Evolutionary conservation across 1,140 invertebrate species (phyloP), one percentile per base, ranked within the genome.

Genomic region (Mycetomoellerius zeteki): DNA sequence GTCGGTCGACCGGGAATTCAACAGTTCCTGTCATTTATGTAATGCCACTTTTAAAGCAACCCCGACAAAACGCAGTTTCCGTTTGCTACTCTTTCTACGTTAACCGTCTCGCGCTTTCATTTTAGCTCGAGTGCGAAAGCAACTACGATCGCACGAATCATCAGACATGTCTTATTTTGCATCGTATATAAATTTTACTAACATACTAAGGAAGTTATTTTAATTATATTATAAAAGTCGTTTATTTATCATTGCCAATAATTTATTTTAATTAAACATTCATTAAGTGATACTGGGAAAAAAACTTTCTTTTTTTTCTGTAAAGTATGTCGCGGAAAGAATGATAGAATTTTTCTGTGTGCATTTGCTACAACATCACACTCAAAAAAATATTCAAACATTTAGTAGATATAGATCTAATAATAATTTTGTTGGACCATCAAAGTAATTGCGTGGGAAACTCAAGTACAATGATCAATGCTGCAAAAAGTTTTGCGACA

Each of bases 11-110:
- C n/a, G 69, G 65, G 80, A 84, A 84, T 75, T 82, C 37, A 75
- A n/a, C 80, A 84, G 80, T 84, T 84, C 80, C 80, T 84, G 80
- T 75, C 54, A 60, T 75, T 84, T 84, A 82, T 47, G 67, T 21
- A 84, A 73, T 27, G 37, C 67, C n/a, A 16, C 62, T 75, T 75
- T 73, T 47, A 60, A 30, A 47, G 19, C 21, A 19, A 24, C 67
- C 52, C 21, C 37, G 30, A 8, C 67, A 24, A 24, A 58, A 30
- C 33, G 33, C 2, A 16, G 37, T 7, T 62, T 50, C 30, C 19
- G 21, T 47, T 50, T 47, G 52, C 52, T 81, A 27, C n/a, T 69
- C 47, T 8, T 21, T 43, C n/a, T n/a, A n/a, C 52, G 24, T n/a
- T 33, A 56, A 52, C 1, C 37, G 58, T 19, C 50, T 27, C 16